A percentile compares a stretch with the other conserved stretches of the same genome.
Conservation (phyloP, 2,888 invertebrate species). For the Erebia palarica region DNA sequence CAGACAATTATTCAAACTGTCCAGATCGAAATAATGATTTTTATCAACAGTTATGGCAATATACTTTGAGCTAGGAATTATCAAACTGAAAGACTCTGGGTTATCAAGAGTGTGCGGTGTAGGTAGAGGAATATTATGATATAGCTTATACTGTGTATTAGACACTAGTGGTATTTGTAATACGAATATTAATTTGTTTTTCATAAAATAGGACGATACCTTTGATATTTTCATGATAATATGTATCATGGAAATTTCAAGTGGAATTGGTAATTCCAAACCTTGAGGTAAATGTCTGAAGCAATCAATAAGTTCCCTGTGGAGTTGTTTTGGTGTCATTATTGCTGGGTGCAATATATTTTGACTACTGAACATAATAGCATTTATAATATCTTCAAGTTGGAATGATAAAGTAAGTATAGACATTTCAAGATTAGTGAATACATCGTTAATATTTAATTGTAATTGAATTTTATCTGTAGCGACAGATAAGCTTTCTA, state of each 20-base stretch:
- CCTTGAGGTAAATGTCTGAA: slow-evolving; percentile 33
- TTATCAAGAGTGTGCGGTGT: slow-evolving; percentile 29
- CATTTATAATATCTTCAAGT: too few species aligned
- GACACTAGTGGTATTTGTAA: slow-evolving; percentile 25
- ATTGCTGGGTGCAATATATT: slow-evolving; percentile 43
- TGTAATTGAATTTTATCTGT: too few species aligned
- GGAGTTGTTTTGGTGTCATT: slow-evolving; percentile 41
- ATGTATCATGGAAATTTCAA: slow-evolving; percentile 31
- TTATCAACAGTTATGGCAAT: slow-evolving; percentile 39
- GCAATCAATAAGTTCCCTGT: slow-evolving; percentile 39
- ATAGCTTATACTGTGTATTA: slow-evolving; percentile 26
- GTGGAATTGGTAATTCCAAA: slow-evolving; percentile 31
- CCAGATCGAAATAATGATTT: slow-evolving; percentile 31
- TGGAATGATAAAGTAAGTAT: too few species aligned
- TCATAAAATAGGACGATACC: slow-evolving; percentile 36
- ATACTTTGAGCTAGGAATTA: slow-evolving; percentile 34
- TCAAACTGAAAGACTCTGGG: slow-evolving; percentile 35
- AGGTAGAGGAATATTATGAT: slow-evolving; percentile 37
- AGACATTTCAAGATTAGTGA: too few species aligned
- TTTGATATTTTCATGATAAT: slow-evolving; percentile 34
- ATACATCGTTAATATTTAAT: too few species aligned
- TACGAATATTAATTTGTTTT: slow-evolving; percentile 31
- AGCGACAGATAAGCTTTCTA: too few species aligned
- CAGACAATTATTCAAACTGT: slow-evolving; percentile 26
- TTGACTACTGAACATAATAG: slow-evolving; percentile 38